Evolutionary conservation across 2,797 vertebrate species (phyloP).

Genomic region (Amblyopsis hoosieri): DNA sequence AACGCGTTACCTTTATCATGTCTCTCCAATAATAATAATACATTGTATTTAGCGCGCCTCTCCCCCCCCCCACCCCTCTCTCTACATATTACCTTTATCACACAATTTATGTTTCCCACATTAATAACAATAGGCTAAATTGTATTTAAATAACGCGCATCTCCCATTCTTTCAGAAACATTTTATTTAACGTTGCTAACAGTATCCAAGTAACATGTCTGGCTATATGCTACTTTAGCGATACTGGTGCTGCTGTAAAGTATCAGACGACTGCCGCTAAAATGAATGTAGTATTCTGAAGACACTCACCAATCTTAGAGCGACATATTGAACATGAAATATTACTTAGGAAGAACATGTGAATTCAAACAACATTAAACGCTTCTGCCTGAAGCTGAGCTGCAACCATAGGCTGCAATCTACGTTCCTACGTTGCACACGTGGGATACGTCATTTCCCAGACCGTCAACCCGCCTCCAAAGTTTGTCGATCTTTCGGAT

Average conservation of each 20-base stretch:
- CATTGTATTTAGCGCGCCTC: too few relatives aligned
- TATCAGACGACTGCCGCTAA: neutral
- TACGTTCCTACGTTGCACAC: constrained; percentile 27
- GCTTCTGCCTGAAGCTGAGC: constrained; percentile 7
- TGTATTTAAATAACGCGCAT: too few relatives aligned
- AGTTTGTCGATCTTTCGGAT: constrained; percentile 1
- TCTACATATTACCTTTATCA: too few relatives aligned
- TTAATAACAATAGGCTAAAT: too few relatives aligned
- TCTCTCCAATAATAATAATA: too few relatives aligned
- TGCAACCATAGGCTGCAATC: neutral
- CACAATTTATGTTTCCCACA: too few relatives aligned
- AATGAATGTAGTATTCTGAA: neutral
- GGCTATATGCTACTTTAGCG: too few relatives aligned
- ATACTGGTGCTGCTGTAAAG: too few relatives aligned
- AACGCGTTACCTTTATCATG: too few relatives aligned
- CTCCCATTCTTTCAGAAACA: too few relatives aligned
- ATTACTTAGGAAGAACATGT: neutral
- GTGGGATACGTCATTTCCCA: constrained; percentile 66
- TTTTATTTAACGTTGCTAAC: neutral
- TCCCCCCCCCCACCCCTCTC: too few relatives aligned
- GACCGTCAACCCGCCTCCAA: constrained; percentile 3
- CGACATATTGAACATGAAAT: neutral
- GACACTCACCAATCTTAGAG: neutral
- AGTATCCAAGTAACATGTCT: constrained; percentile 21
- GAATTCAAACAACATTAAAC: constrained; percentile 42